Percentiles rank a stretch among this genome's conserved stretches.
phyloP scores from a whole-genome alignment of 2,113 vertebrate genomes.

The Mystacornis crossleyi region DNA sequence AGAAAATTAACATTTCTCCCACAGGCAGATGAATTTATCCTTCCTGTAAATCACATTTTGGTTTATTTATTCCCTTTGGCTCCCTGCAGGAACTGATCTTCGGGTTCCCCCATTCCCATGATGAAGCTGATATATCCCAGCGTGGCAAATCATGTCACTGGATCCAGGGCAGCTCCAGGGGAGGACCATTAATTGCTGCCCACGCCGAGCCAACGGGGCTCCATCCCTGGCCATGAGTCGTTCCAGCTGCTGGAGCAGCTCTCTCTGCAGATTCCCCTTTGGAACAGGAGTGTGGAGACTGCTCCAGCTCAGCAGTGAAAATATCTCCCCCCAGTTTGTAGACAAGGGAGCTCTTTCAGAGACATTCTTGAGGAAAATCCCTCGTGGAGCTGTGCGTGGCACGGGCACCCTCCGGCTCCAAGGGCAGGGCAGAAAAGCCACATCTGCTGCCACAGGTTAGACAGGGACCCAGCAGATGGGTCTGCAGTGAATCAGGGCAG shows the following conservation, averaged over 20 bases:
- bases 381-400: background rate
- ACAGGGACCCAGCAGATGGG: background rate
- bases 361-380: background rate
- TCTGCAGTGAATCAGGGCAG: background rate
- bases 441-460: slow-evolving; percentile 5
- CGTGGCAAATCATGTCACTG: background rate
- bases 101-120: background rate
- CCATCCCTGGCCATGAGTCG: background rate
- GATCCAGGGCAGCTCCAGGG: slow-evolving; percentile 10
- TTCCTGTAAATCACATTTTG: background rate
- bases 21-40: background rate
- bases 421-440: background rate
- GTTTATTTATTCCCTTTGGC: background rate
- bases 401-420: background rate
- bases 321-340: background rate
- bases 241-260: slow-evolving; percentile 25
- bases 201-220: slow-evolving; percentile 1
- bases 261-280: background rate
- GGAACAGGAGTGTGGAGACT: background rate
- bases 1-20: background rate
- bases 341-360: slow-evolving; percentile 31
- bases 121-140: background rate
- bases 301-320: background rate
- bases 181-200: background rate
- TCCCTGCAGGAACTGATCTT: background rate